These are phyloP conservation scores for Spinibarbus caldwelli DNA, from an alignment of 2,797 vertebrate genomes.

Conservation along the genomic window DNA sequence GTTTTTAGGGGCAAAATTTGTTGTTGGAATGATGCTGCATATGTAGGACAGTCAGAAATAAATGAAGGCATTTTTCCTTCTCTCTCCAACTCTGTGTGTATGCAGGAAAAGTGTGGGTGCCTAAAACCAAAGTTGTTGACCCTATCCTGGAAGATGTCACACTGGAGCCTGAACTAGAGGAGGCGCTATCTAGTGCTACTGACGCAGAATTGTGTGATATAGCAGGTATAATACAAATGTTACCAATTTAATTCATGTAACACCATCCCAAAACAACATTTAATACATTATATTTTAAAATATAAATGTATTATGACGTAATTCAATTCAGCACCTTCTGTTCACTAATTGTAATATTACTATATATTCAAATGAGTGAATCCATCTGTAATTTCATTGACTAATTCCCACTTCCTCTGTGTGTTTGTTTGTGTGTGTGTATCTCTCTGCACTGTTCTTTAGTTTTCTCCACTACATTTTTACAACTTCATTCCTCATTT, in stretches of 20 bases:
- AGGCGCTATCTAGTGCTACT: slow-evolving; percentile 91
- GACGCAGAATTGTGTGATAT: slow-evolving; percentile 98
- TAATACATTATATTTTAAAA: background rate
- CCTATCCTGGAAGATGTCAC: slow-evolving; percentile 93
- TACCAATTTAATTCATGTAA: background rate
- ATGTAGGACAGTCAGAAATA: background rate
- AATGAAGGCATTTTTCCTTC: background rate
- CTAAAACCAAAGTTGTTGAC: slow-evolving; percentile 88
- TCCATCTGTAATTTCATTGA: slow-evolving; percentile 9
- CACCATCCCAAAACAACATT: background rate
- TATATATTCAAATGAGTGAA: background rate
- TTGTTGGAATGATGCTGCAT: background rate
- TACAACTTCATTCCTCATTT: slow-evolving; percentile 59
- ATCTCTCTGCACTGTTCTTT: slow-evolving; percentile 22
- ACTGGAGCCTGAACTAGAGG: slow-evolving; percentile 95
- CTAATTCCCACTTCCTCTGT: slow-evolving; percentile 13
- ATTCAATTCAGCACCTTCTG: background rate
- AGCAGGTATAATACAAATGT: slow-evolving; percentile 81
- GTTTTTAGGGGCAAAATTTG: too few species aligned
- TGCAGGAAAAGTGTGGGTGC: slow-evolving; percentile 91
- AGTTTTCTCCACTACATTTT: slow-evolving; percentile 62
- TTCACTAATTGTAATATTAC: background rate
- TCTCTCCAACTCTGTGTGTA: slow-evolving; percentile 22
- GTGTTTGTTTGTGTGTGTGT: too few species aligned
- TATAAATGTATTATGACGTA: background rate